Base-by-base conservation (phyloP, 30 jellyfish, hydroid and myxozoan genomes). In the Clytia hemisphaerica region DNA sequence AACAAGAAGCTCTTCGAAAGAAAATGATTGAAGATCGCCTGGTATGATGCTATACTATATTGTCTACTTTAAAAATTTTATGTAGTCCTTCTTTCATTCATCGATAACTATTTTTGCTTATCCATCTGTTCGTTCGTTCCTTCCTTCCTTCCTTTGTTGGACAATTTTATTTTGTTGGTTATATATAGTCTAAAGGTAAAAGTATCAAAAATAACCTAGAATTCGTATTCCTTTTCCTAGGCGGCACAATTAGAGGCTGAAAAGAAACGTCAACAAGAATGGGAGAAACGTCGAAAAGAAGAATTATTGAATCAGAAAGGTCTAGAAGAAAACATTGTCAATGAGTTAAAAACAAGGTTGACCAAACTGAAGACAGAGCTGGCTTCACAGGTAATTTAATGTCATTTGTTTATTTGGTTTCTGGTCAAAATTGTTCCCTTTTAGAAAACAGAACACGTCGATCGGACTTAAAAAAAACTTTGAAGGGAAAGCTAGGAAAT, bases 181-280 rank as follows among this genome's bases (percentile, higher is more conserved):
- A n/a, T n/a, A n/a, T n/a, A n/a, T n/a, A n/a, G n/a, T n/a, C n/a
- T n/a, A n/a, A n/a, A n/a, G n/a, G n/a, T n/a, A n/a, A n/a, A n/a
- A n/a, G n/a, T n/a, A n/a, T n/a, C n/a, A n/a, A n/a, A n/a, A n/a
- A n/a, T 16, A 40, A 16, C 53, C 53, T 16, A 40, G 10, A 10
- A 40, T 16, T 16, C 53, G 53, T 16, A 22, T 22, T 21, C 4
- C 30, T 42, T 21, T 18, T n/a, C 40, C 16, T 45, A 85, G 97
- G 97, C 97, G 1, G 97, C 94, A 12, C 97, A 88, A 37, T 61
- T 88, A 18, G 97, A 88, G 76, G 92, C 93, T 6, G 97, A 88
- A 42, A 72, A 93, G 21, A 88, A 79, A 60, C 76, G 97, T 4
- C 97, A 88, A 58, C 51, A 83, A 67, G 97, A 88, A 75, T 88